These are phyloP conservation scores for Isaurus tuberculatus DNA, from an alignment of 92 coral and sea anemone genomes.

Conservation along the genomic window DNA sequence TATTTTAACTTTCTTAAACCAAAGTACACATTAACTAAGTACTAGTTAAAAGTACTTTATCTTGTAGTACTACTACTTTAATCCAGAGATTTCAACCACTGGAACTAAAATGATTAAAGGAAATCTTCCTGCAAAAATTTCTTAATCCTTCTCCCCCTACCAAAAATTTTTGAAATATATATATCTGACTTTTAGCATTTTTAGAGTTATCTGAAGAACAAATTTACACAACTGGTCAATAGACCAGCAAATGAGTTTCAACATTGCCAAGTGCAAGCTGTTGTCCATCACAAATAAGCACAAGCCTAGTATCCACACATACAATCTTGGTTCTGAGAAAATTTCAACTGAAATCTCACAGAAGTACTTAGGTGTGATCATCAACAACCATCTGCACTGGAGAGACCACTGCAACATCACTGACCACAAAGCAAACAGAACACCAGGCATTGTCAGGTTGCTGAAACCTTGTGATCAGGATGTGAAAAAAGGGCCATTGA, in stretches of 20 bases:
- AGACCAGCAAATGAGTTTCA: slow-evolving; percentile 21
- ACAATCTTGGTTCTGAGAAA: slow-evolving; percentile 2
- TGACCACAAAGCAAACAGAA: slow-evolving; percentile 24
- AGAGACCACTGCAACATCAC: slow-evolving; percentile 30
- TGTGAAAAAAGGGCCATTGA: too few relatives aligned
- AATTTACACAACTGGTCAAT: slow-evolving; percentile 13
- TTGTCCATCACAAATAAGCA: neutral
- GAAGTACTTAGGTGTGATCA: slow-evolving; percentile 15
- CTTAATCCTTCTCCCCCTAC: too few relatives aligned
- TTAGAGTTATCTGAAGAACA: too few relatives aligned
- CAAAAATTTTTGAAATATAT: too few relatives aligned
- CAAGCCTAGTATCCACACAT: neutral
- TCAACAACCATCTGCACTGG: slow-evolving; percentile 14
- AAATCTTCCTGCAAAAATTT: too few relatives aligned
- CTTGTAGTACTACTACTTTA: too few relatives aligned
- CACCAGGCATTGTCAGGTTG: slow-evolving; percentile 18
- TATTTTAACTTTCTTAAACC: too few relatives aligned
- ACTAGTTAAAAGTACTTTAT: too few relatives aligned
- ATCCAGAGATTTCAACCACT: too few relatives aligned
- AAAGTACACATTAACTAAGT: too few relatives aligned
- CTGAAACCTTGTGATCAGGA: slow-evolving; percentile 20
- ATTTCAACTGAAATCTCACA: neutral
- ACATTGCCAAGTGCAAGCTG: slow-evolving; percentile 33
- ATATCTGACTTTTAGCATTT: too few relatives aligned
- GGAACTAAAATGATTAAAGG: too few relatives aligned